A percentile compares a stretch with the other conserved stretches of the same genome.
phyloP scores from a whole-genome alignment of 2,888 invertebrate species.

The Cantharis rufa region DNA sequence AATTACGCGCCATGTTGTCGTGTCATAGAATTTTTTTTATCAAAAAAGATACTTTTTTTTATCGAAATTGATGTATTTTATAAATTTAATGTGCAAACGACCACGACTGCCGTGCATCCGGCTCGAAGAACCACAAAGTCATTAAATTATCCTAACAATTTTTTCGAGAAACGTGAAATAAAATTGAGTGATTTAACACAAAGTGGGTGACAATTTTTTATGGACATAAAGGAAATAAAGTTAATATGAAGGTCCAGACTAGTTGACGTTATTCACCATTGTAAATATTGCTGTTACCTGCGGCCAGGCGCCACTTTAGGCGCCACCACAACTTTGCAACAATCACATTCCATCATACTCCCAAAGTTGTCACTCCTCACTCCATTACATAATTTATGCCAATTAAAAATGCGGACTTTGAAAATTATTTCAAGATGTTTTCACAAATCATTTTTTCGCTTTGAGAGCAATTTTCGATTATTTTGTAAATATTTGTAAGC shows the following conservation, averaged over 20 bases:
- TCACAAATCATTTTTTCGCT: neutral
- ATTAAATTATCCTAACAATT: neutral
- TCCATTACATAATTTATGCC: neutral
- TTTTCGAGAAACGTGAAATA: neutral
- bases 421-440: neutral
- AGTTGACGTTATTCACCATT: neutral
- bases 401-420: neutral
- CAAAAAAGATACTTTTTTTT: conserved; percentile 14
- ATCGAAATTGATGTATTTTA: conserved; percentile 4
- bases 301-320: neutral
- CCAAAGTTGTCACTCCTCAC: neutral
- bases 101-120: neutral
- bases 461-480: neutral
- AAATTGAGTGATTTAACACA: neutral
- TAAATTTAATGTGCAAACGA: neutral
- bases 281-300: neutral
- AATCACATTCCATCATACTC: neutral
- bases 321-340: conserved; percentile 2
- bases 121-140: neutral
- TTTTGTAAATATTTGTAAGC: neutral
- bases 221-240: neutral
- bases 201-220: neutral
- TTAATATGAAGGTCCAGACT: neutral
- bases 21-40: conserved; percentile 44
- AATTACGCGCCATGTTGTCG: conserved; percentile 43